Evolutionary conservation across 2,113 vertebrate genomes (phyloP).

Genomic region (Lophochroa leadbeateri): DNA sequence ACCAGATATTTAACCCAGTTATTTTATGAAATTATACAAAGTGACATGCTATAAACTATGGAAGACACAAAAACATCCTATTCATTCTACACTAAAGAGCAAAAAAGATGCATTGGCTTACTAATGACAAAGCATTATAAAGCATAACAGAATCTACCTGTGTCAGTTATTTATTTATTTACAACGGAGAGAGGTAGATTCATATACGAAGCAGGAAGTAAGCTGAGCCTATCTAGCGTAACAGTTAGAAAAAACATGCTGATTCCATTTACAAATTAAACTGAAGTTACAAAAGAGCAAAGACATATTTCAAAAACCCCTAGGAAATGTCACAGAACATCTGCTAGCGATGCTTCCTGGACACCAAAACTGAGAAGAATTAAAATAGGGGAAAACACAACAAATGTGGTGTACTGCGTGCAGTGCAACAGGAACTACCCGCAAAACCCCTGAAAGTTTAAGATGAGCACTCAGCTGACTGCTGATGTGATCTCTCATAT

Average conservation of each 20-base stretch:
- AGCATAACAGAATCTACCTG: neutral
- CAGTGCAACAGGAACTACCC: neutral
- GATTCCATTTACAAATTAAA: neutral
- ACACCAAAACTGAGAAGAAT: neutral
- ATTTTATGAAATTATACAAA: neutral
- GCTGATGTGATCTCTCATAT: neutral
- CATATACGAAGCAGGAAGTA: neutral
- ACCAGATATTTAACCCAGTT: neutral
- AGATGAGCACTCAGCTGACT: neutral
- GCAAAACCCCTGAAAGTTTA: neutral
- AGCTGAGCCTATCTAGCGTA: neutral
- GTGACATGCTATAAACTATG: accelerated
- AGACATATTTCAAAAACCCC: neutral
- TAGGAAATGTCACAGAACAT: neutral
- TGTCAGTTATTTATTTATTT: neutral
- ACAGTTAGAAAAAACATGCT: neutral
- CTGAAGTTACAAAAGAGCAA: neutral
- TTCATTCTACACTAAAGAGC: neutral
- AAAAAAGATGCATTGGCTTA: neutral
- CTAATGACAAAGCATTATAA: neutral
- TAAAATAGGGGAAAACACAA: neutral
- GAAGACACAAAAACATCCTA: neutral
- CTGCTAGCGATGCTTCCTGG: neutral
- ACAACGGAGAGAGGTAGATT: neutral
- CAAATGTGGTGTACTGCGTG: neutral